Evolutionary conservation across 92 coral and sea anemone genomes (phyloP).

Genomic region (Muricea muricata): DNA sequence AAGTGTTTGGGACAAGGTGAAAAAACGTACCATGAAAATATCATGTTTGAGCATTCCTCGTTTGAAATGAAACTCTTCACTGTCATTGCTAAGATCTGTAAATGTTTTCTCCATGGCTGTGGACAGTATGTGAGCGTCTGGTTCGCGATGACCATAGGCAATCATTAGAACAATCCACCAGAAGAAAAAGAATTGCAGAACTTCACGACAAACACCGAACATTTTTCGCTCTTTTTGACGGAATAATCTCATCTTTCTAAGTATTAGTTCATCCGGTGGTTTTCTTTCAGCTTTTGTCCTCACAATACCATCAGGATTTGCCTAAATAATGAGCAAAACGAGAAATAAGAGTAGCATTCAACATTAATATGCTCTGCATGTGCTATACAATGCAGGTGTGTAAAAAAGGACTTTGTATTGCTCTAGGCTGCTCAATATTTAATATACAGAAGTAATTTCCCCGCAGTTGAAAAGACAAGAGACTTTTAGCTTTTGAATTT

Average conservation of each 20-base stretch:
- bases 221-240: slow-evolving; percentile 91
- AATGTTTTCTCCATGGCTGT: slow-evolving; percentile 80
- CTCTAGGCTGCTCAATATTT: too few species aligned
- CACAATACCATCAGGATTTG: slow-evolving; percentile 6
- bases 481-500: too few species aligned
- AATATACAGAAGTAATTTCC: too few species aligned
- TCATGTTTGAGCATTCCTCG: slow-evolving; percentile 9
- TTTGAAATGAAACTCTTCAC: slow-evolving; percentile 28
- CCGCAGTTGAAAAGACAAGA: too few species aligned
- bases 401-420: too few species aligned
- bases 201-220: slow-evolving; percentile 85
- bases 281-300: not conserved
- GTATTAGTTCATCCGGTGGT: slow-evolving; percentile 54
- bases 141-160: slow-evolving; percentile 96
- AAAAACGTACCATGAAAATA: slow-evolving; percentile 21
- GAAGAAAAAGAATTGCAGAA: slow-evolving; percentile 80
- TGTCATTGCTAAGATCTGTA: slow-evolving; percentile 59
- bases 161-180: slow-evolving; percentile 89
- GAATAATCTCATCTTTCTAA: slow-evolving; percentile 76
- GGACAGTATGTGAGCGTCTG: slow-evolving; percentile 85
- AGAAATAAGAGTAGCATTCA: too few species aligned
- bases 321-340: slow-evolving; percentile 26
- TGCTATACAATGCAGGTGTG: too few species aligned
- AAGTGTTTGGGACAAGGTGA: not conserved
- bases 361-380: too few species aligned